Evolutionary conservation across 2,797 vertebrate species (phyloP), one percentile per base, ranked within the genome.

Genomic region (Acanthurus lineatus): DNA sequence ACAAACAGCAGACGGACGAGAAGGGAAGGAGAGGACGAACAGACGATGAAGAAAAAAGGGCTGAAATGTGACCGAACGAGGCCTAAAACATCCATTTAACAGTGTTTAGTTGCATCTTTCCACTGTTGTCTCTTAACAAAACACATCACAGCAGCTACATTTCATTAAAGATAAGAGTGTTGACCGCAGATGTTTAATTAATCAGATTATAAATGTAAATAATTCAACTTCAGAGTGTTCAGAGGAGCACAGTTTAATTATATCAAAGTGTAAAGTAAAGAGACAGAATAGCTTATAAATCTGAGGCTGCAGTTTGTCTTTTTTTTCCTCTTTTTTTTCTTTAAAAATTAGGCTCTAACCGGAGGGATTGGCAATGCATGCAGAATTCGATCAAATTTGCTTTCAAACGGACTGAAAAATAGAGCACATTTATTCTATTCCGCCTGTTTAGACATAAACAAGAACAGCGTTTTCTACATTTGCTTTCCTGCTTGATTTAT

Each of bases 351-450:
- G 82, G 52, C 78, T 77, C 83, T 88, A 85, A 90, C 76, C 84
- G 75, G 88, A 79, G 52, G 76, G 82, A 82, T 88, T 91, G 91
- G 88, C 91, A 92, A 88, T 75, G 89, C 90, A 83, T 91, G 84
- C 88, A 88, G 78, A 90, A 94, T 87, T 87, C 82, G 75, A 94
- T 94, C 93, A 94, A 92, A 94, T 94, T 92, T 93, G 90, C 90
- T 92, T 94, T 94, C 92, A 94, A 94, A 94, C 93, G 81, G 90
- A 93, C 91, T 94, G 94, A 93, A 93, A 94, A 94, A 94, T 94
- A 87, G 91, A 92, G 86, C 89, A 93, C 89, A 94, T 94, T 94
- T 94, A 93, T 94, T 94, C 87, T 90, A 94, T 94, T 94, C 91
- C 92, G 91, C 92, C 91, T 94, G 92, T 94, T 94, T 93, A 94